These are phyloP conservation scores for Thysanoteuthis rhombus DNA, from an alignment of 2,888 invertebrate genomes.

Conservation along the genomic window DNA sequence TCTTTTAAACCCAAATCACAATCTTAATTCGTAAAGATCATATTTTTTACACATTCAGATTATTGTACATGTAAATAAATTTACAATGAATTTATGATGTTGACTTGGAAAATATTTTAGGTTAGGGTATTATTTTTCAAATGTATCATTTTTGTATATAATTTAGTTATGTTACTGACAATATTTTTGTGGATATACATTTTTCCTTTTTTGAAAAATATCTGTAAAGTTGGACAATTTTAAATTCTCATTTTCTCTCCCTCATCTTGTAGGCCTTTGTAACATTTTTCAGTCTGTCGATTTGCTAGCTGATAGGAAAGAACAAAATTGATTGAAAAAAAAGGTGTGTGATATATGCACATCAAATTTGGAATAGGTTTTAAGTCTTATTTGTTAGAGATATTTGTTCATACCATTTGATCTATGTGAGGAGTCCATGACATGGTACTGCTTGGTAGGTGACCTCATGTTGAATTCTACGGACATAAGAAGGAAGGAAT, in stretches of 20 bases:
- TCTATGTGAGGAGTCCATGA: constrained; percentile 29
- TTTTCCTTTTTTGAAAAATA: not conserved
- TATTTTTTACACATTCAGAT: not conserved
- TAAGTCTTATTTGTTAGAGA: constrained; percentile 12
- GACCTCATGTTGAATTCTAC: constrained; percentile 28
- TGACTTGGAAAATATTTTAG: no score
- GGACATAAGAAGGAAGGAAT: not conserved
- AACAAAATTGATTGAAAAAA: not conserved
- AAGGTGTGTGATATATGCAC: not conserved
- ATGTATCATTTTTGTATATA: no score
- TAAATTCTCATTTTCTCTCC: not conserved
- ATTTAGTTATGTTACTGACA: not conserved
- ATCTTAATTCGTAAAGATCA: not conserved
- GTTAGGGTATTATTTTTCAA: no score
- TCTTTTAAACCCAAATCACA: no score
- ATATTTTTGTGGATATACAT: not conserved
- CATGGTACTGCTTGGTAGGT: constrained; percentile 26
- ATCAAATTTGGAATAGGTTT: not conserved
- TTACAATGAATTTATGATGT: no score
- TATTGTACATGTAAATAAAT: no score
- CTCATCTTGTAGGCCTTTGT: not conserved
- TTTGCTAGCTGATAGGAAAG: not conserved
- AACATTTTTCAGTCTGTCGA: not conserved
- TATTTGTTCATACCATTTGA: constrained; percentile 26
- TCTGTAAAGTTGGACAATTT: not conserved